These are phyloP conservation scores for Danio aesculapii DNA, from an alignment of 2,797 vertebrate species.

Conservation along the genomic window DNA sequence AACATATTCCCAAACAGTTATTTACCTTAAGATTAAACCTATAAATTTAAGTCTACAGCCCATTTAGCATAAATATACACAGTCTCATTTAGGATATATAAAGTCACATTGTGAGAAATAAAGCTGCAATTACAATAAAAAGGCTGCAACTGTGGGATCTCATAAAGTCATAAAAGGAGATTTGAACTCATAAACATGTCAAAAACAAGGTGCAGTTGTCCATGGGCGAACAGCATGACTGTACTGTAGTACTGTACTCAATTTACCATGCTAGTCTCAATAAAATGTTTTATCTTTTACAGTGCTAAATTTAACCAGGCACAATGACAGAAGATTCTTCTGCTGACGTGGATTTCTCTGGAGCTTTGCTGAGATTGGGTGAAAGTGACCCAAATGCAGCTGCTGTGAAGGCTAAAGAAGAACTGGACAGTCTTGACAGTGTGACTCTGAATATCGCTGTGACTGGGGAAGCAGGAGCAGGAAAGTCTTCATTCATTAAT, in stretches of 20 bases:
- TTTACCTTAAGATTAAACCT: background rate
- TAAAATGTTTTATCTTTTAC: background rate
- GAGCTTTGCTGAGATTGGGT: constrained; percentile 26
- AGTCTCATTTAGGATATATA: background rate
- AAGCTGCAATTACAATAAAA: background rate
- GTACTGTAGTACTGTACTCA: background rate
- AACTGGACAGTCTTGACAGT: constrained; percentile 21
- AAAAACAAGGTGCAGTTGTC: background rate
- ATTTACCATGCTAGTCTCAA: background rate
- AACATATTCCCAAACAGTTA: background rate
- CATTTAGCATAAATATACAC: background rate
- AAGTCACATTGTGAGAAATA: background rate
- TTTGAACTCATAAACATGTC: background rate
- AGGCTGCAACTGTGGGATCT: background rate
- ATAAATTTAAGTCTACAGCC: background rate
- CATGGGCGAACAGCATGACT: background rate
- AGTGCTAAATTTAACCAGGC: constrained; percentile 6
- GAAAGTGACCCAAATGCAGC: constrained; percentile 27
- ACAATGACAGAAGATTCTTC: constrained; percentile 5
- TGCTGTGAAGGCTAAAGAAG: constrained; percentile 41
- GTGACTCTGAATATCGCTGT: constrained; percentile 64
- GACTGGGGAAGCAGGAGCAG: constrained; percentile 68
- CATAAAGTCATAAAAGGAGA: background rate
- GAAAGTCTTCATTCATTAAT: constrained; percentile 70
- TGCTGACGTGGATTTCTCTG: constrained; percentile 15